Percentiles rank a stretch among this genome's conserved stretches.
phyloP scores from a whole-genome alignment of 2,797 vertebrate species.

The Acomys russatus region DNA sequence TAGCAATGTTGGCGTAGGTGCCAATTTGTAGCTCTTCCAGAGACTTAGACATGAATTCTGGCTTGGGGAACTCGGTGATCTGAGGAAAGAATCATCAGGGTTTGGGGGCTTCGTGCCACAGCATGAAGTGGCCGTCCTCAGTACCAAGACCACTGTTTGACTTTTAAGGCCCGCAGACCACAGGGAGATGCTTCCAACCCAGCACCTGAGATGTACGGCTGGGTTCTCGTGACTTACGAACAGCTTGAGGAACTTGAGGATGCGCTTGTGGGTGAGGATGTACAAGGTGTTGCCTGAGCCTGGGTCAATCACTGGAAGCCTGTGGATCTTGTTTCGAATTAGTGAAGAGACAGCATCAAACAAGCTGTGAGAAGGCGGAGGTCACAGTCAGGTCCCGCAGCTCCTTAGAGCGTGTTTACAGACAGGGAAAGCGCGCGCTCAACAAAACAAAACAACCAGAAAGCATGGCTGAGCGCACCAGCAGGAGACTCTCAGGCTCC shows the following conservation, averaged over 20 bases:
- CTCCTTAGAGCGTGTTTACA: neutral
- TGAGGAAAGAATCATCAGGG: conserved; percentile 83
- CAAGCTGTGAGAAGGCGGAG: conserved; percentile 88
- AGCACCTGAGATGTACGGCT: neutral
- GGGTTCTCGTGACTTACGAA: conserved; percentile 92
- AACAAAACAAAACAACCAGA: too few relatives aligned
- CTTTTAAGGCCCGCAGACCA: neutral
- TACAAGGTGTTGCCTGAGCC: conserved; percentile 98
- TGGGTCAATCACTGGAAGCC: conserved; percentile 97
- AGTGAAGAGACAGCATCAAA: conserved; percentile 98
- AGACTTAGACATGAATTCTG: conserved; percentile 93
- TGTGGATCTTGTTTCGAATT: conserved; percentile 98
- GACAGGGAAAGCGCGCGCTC: neutral
- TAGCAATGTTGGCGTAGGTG: conserved; percentile 96
- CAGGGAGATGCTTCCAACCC: neutral
- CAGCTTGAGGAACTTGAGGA: conserved; percentile 99
- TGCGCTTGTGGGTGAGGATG: conserved; percentile 99
- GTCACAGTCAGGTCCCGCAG: conserved; percentile 39
- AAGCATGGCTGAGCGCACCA: neutral
- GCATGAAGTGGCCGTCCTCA: neutral
- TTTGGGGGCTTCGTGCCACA: neutral
- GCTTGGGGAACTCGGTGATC: conserved; percentile 98
- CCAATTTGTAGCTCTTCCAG: conserved; percentile 95
- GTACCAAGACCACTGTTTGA: neutral
- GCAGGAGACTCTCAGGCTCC: neutral